Evolutionary conservation across 1,140 invertebrate species (phyloP), one percentile per base, ranked within the genome.

Genomic region (Nilaparvata lugens): DNA sequence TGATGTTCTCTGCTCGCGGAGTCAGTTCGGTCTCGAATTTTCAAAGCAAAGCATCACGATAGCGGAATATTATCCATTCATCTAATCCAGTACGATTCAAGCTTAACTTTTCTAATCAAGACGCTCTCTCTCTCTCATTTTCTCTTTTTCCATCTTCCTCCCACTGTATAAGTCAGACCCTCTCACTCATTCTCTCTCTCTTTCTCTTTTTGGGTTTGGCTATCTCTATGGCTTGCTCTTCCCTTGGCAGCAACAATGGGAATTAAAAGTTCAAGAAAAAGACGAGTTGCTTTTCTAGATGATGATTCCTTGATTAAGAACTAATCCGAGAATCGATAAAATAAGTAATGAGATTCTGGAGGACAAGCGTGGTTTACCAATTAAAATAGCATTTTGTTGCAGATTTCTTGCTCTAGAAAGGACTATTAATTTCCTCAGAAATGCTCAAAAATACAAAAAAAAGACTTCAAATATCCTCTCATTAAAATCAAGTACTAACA

Each of bases 211-310:
- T 55, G 21, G 24, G 5, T 16, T 28, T 9, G 21, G 18, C 11
- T 55, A 6, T 9, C 23, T 55, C 53, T 13, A 6, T 55, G 6
- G 13, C 9, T 25, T 16, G n/a, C 14, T 9, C 23, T 13, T 28
- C 9, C 35, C 31, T 35, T n/a, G n/a, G 2, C 31, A 11, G 13
- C 31, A 35, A 35, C 31, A 35, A 35, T 35, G 31, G 31, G 31
- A 21, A 56, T 38, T 38, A 56, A 56, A 56, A 56, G 16, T 40
- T 35, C 19, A 40, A 40, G 19, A 42, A 23, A 56, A 56, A 56
- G 42, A 42, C 21, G 16, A 4, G 6, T 4, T 3, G 52, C 18
- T 24, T 18, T 35, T 7, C 40, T 56, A 18, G 16, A 9, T 18
- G 25, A 38, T 23, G 21, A 28, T 18, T 54, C 52, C 52, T 54